These are phyloP conservation scores for Urophycis tenuis DNA, from an alignment of 2,797 vertebrate species.

Conservation along the genomic window DNA sequence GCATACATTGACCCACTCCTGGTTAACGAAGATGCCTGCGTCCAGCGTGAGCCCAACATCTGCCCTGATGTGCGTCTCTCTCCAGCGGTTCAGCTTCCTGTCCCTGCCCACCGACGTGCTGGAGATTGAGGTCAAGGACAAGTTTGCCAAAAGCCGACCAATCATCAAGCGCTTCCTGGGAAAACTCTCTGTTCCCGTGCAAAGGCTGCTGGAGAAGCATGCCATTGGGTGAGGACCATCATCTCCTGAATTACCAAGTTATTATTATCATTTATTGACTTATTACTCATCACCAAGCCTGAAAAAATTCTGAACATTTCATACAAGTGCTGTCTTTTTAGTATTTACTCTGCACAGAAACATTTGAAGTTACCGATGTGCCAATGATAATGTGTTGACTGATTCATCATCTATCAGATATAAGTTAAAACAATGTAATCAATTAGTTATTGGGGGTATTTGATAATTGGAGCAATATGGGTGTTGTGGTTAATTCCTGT, in stretches of 20 bases:
- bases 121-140: conserved; percentile 98
- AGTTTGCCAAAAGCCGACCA: conserved; percentile 94
- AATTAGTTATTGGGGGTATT: not conserved
- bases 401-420: not conserved
- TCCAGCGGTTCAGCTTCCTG: conserved; percentile 91
- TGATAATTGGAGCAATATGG: not conserved
- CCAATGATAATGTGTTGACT: not conserved
- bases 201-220: conserved; percentile 92
- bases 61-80: not conserved
- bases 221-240: conserved; percentile 81
- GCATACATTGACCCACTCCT: not conserved
- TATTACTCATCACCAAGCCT: too few species aligned
- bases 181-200: conserved; percentile 92
- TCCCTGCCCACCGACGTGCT: conserved; percentile 96
- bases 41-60: not conserved
- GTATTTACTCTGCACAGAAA: not conserved
- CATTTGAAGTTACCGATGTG: not conserved
- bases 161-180: conserved; percentile 98
- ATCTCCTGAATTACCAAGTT: too few species aligned
- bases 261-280: too few species aligned
- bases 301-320: too few species aligned
- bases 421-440: not conserved
- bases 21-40: not conserved
- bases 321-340: too few species aligned
- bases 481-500: not conserved